Evolutionary conservation across 92 coral and sea anemone species (phyloP), one percentile per base, ranked within the genome.

Genomic region (Desmophyllum pertusum): DNA sequence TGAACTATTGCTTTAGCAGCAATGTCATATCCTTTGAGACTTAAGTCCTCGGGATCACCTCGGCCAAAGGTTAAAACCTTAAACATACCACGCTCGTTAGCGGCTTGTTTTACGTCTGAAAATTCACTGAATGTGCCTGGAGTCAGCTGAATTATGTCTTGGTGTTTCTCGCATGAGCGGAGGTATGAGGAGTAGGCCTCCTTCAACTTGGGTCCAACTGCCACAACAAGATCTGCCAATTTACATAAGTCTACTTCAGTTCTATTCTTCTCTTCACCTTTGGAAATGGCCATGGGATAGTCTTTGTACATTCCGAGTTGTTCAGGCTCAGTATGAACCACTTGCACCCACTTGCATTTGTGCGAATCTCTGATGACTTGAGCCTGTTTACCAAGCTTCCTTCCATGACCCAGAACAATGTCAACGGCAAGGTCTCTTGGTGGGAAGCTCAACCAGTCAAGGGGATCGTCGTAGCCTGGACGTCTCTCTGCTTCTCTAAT

Each of bases 1-100:
- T 72, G 57, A 72, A 72, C 77, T 63, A 79, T 79, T 63, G 83
- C 74, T 59, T 38, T n/a, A 7, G 83, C 83, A 63, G 73, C 51
- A 38, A 79, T 63, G 57, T 79, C 83, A 25, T 40, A 79, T 29
- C 83, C 83, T 42, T 79, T 79, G n/a, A 79, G 53, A 15, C 57
- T 79, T 74, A 57, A 59, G 55, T 79, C 83, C 25, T 79, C 83
- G 3, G 42, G 39, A 33, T 79, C 55, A 79, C 52, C 73, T 40
- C 71, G 73, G 40, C 83, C 71, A 79, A 79, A 45, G 13, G 71
- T 45, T 23, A 57, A 21, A 27, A 57, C 55, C 59, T 38, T 61
- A 25, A 64, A 64, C 38, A 10, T 64, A 19, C 31, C 70, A 15
- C 36, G 30, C 38, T 33, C 70, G 21, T 10, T 17, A 0, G 70